Conservation (phyloP, 2,113 vertebrate species). For the Trachemys scripta region DNA sequence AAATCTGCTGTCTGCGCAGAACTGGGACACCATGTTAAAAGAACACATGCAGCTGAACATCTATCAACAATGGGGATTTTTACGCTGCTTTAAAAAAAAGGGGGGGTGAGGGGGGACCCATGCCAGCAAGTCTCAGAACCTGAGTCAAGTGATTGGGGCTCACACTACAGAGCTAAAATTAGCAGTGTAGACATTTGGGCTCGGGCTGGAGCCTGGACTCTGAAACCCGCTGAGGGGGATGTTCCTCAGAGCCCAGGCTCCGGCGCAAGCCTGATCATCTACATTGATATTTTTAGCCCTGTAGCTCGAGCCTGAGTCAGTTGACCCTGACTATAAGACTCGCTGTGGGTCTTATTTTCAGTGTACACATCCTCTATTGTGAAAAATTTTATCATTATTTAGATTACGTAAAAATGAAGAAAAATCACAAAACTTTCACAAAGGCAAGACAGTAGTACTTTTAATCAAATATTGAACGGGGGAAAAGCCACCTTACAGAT, state of each 20-base stretch:
- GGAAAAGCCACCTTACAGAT: not conserved
- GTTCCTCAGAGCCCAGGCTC: not conserved
- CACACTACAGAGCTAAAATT: not conserved
- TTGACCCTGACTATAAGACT: not conserved
- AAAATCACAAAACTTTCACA: not conserved
- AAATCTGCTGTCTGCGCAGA: no score
- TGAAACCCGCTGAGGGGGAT: not conserved
- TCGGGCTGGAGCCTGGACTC: not conserved
- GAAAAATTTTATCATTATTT: not conserved
- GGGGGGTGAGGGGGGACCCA: no score
- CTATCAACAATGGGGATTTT: not conserved
- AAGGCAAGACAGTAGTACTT: not conserved
- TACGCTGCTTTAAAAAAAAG: not conserved
- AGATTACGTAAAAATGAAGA: not conserved
- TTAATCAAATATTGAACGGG: not conserved
- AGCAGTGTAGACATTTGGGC: not conserved
- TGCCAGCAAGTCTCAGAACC: not conserved
- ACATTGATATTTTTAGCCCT: not conserved
- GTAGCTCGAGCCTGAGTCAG: not conserved
- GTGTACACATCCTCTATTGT: not conserved
- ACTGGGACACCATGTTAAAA: no score
- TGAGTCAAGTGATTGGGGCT: not conserved
- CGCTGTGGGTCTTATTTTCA: not conserved
- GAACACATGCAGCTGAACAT: no score
- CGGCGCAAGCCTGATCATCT: not conserved